These are phyloP conservation scores for Macrobrachium rosenbergii DNA, from an alignment of 1,140 invertebrate species.

Conservation along the genomic window DNA sequence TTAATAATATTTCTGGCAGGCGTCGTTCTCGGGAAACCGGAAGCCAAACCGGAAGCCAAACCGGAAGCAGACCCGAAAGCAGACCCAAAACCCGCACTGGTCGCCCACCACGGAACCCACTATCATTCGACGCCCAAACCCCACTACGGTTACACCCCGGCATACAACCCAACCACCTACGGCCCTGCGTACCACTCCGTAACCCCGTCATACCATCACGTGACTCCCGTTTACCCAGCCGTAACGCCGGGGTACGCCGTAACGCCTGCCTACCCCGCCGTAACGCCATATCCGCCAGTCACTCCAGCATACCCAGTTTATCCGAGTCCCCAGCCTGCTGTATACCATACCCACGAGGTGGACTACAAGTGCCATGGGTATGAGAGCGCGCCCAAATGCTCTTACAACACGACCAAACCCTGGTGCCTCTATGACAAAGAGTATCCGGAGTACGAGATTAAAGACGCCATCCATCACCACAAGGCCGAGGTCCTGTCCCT, in stretches of 20 bases:
- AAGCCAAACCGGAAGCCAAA: neutral
- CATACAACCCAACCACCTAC: too few species aligned
- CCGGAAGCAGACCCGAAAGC: neutral
- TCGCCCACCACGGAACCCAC: constrained; percentile 23
- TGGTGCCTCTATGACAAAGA: constrained; percentile 67
- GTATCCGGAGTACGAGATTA: constrained; percentile 63
- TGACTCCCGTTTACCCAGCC: constrained; percentile 3
- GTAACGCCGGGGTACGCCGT: constrained; percentile 17
- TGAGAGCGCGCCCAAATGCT: constrained; percentile 58
- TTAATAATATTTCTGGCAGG: neutral
- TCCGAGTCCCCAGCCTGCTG: neutral
- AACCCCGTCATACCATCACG: neutral
- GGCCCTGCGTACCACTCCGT: neutral
- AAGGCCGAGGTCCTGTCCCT: constrained; percentile 12
- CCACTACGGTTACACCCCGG: too few species aligned
- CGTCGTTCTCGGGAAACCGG: neutral
- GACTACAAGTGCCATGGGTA: constrained; percentile 21
- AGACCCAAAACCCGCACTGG: neutral
- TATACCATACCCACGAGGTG: too few species aligned
- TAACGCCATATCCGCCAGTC: neutral
- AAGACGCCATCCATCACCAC: constrained; percentile 17
- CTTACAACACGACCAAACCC: constrained; percentile 67
- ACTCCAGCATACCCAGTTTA: neutral
- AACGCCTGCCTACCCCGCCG: constrained; percentile 20
- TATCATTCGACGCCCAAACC: neutral